Evolutionary conservation across 2,888 invertebrate species (phyloP), one percentile per base, ranked within the genome.

Genomic region (Ariolimax columbianus): DNA sequence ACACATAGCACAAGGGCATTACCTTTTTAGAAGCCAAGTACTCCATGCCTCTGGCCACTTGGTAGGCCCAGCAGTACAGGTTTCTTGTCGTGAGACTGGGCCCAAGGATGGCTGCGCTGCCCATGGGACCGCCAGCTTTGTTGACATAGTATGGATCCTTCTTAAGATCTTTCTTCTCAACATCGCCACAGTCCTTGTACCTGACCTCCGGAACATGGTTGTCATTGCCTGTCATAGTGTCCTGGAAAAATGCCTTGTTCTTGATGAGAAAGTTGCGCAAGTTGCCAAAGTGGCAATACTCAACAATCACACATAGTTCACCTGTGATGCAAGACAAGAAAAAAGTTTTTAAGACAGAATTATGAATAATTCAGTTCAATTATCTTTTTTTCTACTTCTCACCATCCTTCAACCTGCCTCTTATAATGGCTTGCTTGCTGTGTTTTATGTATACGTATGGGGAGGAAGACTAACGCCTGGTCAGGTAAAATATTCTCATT

Each of bases 11-110:
- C 6, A 63, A 63, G 7, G 14, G 33, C 7, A 14, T 2, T 92
- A 97, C 97, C 95, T 97, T 98, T 94, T 97, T 96, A 36, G 97
- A 97, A 6, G 97, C 96, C 26, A 98, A 95, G 93, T 98, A 98
- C 90, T 98, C 97, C 98, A 99, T 98, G 80, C 98, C 98, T 70
- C 97, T 95, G 0, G 98, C 97, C 4, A 98, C 97, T 95, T 99
- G 98, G 94, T 97, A 98, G 0, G 97, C 96, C 97, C 97, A 98
- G 79, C 97, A 97, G 26, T 98, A 95, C 11, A 99, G 95, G 94
- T 98, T 98, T 80, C 96, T 96, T 0, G 98, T 97, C 30, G 93
- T 94, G 63, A 94, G 88, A 23, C 92, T 91, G 36, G 92, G 91
- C 7, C 91, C 91, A 63, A 91, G 84, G 66, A 89, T 78, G 77